These are phyloP conservation scores for Archivesica marissinica DNA, from an alignment of 1,140 invertebrate genomes.

Conservation along the genomic window DNA sequence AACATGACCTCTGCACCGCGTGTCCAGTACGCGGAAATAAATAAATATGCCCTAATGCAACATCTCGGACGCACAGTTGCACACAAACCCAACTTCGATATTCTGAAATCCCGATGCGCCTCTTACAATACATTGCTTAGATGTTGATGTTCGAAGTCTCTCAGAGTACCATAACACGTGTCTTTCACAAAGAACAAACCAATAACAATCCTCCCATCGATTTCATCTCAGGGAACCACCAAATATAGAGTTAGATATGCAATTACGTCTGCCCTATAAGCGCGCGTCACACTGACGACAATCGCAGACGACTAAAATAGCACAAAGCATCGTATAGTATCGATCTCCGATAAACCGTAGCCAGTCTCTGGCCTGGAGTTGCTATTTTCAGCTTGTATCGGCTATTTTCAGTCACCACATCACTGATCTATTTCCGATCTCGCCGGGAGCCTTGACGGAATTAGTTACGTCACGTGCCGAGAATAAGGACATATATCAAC, in stretches of 20 bases:
- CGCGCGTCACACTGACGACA: constrained; percentile 28
- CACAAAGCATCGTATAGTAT: neutral
- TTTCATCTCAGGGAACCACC: constrained; percentile 14
- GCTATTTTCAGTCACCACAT: neutral
- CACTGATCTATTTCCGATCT: neutral
- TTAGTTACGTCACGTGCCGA: neutral
- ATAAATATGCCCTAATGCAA: too few species aligned
- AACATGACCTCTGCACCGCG: too few species aligned
- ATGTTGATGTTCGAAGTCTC: too few species aligned
- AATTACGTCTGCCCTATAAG: neutral
- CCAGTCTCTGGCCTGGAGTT: neutral
- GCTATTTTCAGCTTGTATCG: neutral
- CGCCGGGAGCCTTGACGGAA: neutral
- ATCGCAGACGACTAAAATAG: neutral
- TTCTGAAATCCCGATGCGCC: too few species aligned
- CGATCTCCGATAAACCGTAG: constrained; percentile 18
- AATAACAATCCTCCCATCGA: neutral
- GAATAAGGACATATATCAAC: neutral
- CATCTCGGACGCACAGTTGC: too few species aligned
- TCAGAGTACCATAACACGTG: neutral
- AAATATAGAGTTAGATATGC: constrained; percentile 13
- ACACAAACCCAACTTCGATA: too few species aligned
- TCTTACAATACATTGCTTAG: too few species aligned
- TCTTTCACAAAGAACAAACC: neutral
- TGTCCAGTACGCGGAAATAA: too few species aligned